phyloP scores from a whole-genome alignment of 1,140 invertebrate genomes.

The Neodiprion pinetum region DNA sequence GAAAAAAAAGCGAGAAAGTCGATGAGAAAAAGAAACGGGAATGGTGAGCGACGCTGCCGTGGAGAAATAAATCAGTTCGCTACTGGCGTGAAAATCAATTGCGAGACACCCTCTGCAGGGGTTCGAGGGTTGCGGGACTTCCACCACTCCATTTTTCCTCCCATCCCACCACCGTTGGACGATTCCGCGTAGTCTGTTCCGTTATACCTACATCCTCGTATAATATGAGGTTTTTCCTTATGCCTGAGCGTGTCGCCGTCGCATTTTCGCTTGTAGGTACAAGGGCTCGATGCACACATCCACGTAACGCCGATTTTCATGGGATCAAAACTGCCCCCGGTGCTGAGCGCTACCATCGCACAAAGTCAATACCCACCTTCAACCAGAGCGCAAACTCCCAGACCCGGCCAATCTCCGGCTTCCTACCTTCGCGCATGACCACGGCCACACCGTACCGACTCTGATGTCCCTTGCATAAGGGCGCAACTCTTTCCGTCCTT shows the following conservation, averaged over 20 bases:
- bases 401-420: conserved; percentile 40
- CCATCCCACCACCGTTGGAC: background rate
- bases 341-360: background rate
- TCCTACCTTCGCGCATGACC: conserved; percentile 44
- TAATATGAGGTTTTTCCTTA: too few relatives aligned
- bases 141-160: background rate
- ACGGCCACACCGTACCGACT: too few relatives aligned
- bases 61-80: conserved; percentile 50
- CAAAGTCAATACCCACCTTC: conserved; percentile 56
- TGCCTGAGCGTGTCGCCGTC: too few relatives aligned
- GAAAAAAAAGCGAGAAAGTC: background rate
- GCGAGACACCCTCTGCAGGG: conserved; percentile 43
- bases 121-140: conserved; percentile 22
- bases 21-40: conserved; percentile 13
- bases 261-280: too few relatives aligned
- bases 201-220: too few relatives aligned
- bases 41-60: conserved; percentile 38
- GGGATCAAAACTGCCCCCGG: too few relatives aligned
- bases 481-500: background rate
- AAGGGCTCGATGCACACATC: too few relatives aligned
- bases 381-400: conserved; percentile 46
- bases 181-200: background rate
- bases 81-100: conserved; percentile 57
- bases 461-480: background rate
- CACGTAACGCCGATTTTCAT: too few relatives aligned